Conservation (phyloP, 2,797 vertebrate species). For the Helostoma temminkii region DNA sequence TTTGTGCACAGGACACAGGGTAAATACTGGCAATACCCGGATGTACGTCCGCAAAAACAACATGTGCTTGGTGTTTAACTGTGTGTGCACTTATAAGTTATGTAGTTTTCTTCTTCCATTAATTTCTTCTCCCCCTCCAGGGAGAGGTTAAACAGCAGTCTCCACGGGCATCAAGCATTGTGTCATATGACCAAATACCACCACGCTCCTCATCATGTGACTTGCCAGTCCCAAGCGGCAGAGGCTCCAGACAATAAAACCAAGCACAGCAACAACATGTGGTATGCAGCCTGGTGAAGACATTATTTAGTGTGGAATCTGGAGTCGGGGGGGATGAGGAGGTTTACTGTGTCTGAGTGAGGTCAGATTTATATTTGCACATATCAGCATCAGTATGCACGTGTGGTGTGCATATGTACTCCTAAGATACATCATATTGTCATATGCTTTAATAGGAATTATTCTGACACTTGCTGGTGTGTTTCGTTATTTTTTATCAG, state of each 20-base stretch:
- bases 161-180: slow-evolving; percentile 70
- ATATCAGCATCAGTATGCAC: slow-evolving; percentile 20
- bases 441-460: not conserved
- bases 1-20: not conserved
- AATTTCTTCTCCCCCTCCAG: slow-evolving; percentile 47
- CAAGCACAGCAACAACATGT: slow-evolving; percentile 47
- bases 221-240: slow-evolving; percentile 23
- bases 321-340: not conserved
- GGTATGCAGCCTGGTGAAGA: slow-evolving; percentile 60
- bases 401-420: slow-evolving; percentile 15
- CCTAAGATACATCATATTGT: not conserved
- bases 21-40: slow-evolving; percentile 1
- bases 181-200: slow-evolving; percentile 50
- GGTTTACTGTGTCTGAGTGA: no score
- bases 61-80: no score
- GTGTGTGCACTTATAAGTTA: not conserved
- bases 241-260: slow-evolving; percentile 5
- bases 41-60: not conserved
- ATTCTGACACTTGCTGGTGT: not conserved
- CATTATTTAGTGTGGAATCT: slow-evolving; percentile 52
- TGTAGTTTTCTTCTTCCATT: slow-evolving; percentile 1
- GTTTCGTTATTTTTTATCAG: slow-evolving; percentile 47
- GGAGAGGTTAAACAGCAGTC: slow-evolving; percentile 72
- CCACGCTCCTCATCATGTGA: slow-evolving; percentile 59
- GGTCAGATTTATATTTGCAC: not conserved